These are phyloP conservation scores for Cactoblastis cactorum DNA, from an alignment of 2,888 invertebrate genomes.

Conservation along the genomic window DNA sequence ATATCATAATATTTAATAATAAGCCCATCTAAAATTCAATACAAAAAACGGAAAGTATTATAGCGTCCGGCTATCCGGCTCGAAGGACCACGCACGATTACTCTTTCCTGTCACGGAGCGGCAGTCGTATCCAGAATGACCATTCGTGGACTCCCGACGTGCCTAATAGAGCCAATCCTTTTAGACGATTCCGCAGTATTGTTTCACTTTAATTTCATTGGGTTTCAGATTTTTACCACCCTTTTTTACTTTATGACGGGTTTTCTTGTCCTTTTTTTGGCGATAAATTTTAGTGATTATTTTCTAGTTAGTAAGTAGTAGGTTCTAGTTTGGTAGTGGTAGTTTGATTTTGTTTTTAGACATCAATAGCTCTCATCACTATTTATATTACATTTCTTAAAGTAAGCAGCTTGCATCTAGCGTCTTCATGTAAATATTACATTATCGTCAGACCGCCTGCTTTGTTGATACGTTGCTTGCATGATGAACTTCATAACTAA, in stretches of 20 bases:
- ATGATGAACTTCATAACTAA: no score
- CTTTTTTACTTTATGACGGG: neutral
- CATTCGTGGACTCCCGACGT: slow-evolving; percentile 17
- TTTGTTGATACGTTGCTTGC: no score
- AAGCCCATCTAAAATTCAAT: neutral
- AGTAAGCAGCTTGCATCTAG: no score
- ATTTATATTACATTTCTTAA: no score
- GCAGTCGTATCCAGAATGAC: slow-evolving; percentile 18
- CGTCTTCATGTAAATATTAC: no score
- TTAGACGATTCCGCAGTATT: slow-evolving; percentile 2
- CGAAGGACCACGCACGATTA: slow-evolving; percentile 16
- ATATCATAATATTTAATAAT: neutral
- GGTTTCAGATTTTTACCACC: neutral
- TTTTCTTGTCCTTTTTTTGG: neutral
- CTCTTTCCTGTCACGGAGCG: slow-evolving; percentile 23
- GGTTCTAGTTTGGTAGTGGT: neutral
- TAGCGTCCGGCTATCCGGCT: slow-evolving; percentile 14
- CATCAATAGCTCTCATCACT: no score
- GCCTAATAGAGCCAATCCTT: slow-evolving; percentile 12
- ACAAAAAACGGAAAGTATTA: slow-evolving; percentile 11
- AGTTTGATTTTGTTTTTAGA: no score
- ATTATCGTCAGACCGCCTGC: no score
- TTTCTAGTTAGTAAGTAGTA: neutral
- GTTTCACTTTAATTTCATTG: slow-evolving; percentile 7
- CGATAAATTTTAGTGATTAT: neutral